phyloP scores from a whole-genome alignment of 2,113 vertebrate genomes.

The Apodemus sylvaticus region DNA sequence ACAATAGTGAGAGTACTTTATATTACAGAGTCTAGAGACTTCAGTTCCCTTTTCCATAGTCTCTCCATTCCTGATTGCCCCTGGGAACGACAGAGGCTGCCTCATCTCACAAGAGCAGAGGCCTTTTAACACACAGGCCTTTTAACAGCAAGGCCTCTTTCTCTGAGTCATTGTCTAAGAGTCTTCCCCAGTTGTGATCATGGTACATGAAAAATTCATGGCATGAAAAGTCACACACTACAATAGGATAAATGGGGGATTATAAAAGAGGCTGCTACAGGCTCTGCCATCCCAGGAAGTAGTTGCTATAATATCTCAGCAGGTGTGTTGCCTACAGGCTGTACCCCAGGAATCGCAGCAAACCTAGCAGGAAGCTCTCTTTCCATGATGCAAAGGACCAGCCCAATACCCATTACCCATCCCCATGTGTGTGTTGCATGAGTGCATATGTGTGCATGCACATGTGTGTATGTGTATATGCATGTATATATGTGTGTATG shows the following conservation, averaged over 20 bases:
- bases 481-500: rapidly evolving
- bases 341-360: neutral
- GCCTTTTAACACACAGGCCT: neutral
- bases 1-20: neutral
- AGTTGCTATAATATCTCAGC: neutral
- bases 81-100: neutral
- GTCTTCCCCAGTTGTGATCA: neutral
- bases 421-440: no score
- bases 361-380: neutral
- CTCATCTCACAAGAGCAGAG: no score
- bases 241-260: neutral
- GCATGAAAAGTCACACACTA: neutral
- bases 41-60: neutral
- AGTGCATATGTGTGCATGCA: neutral
- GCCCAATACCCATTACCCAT: neutral
- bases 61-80: neutral
- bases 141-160: neutral
- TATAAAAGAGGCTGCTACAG: neutral
- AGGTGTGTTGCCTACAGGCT: neutral
- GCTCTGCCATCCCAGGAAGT: neutral
- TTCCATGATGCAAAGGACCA: neutral
- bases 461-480: neutral
- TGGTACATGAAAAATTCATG: neutral
- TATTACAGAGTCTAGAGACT: neutral
- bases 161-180: neutral